Evolutionary conservation across 1,140 invertebrate species (phyloP).

Genomic region (Camponotus vicinus): DNA sequence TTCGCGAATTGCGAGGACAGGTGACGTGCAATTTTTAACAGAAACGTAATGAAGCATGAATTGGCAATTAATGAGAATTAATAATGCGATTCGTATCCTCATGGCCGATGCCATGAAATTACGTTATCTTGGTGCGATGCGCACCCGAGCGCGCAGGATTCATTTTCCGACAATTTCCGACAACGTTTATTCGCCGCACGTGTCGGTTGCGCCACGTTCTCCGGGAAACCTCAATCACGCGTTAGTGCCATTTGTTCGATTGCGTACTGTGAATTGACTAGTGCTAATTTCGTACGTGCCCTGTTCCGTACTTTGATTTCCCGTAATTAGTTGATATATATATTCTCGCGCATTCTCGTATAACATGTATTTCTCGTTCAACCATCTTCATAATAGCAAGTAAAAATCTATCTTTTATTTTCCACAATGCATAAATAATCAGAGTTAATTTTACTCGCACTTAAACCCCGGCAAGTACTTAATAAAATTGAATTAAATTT

Average conservation of each 20-base stretch:
- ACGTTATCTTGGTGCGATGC: conserved; percentile 18
- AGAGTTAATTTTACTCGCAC: neutral
- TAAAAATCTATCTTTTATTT: neutral
- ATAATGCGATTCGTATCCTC: neutral
- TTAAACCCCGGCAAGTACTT: too few species aligned
- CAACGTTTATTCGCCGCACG: conserved; percentile 63
- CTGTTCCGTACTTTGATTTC: conserved; percentile 55
- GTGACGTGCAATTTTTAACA: neutral
- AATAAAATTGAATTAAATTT: too few species aligned
- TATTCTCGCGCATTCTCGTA: conserved; percentile 3
- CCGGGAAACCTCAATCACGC: conserved; percentile 45
- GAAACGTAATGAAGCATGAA: neutral
- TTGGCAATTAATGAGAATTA: conserved; percentile 48
- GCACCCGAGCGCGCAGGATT: conserved; percentile 22
- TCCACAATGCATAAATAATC: neutral
- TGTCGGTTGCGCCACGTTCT: conserved; percentile 51
- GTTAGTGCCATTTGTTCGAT: conserved; percentile 62
- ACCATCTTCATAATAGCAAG: neutral
- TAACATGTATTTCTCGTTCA: neutral
- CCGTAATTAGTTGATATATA: conserved; percentile 60
- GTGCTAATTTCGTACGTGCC: conserved; percentile 60
- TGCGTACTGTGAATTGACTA: conserved; percentile 52
- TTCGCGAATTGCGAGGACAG: neutral
- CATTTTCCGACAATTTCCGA: conserved; percentile 56
- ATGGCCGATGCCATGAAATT: conserved; percentile 12